Conservation (phyloP, 2,113 vertebrate genomes). For the Silurus asotus region DNA sequence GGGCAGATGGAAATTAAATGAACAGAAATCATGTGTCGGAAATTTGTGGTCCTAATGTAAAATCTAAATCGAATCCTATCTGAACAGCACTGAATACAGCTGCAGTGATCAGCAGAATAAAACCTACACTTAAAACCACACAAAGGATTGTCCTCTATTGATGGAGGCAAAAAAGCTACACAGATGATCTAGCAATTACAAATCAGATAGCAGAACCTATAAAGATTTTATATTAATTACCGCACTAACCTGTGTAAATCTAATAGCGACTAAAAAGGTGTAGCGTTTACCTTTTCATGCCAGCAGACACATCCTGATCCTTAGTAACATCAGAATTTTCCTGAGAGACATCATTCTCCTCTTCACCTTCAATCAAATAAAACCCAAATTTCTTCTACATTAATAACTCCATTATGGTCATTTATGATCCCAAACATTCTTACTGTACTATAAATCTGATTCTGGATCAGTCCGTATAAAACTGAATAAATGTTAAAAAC, state of each 20-base stretch:
- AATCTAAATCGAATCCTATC: background rate
- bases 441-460: background rate
- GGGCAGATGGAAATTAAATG: no score
- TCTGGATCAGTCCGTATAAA: background rate
- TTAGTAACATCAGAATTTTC: constrained; percentile 23
- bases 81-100: background rate
- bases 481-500: background rate
- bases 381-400: background rate
- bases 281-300: constrained; percentile 33
- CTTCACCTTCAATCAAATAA: constrained; percentile 10
- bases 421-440: background rate
- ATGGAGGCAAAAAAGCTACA: background rate
- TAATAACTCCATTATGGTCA: background rate
- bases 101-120: background rate
- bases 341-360: background rate
- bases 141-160: no score
- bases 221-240: background rate
- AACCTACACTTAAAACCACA: no score
- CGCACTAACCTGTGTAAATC: no score
- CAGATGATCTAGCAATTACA: background rate
- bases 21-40: no score
- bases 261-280: background rate
- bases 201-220: background rate
- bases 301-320: constrained; percentile 35
- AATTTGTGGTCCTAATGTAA: no score